Evolutionary conservation across 2,113 vertebrate genomes (phyloP), one percentile per base, ranked within the genome.

Genomic region (Protomyctophum bolini): DNA sequence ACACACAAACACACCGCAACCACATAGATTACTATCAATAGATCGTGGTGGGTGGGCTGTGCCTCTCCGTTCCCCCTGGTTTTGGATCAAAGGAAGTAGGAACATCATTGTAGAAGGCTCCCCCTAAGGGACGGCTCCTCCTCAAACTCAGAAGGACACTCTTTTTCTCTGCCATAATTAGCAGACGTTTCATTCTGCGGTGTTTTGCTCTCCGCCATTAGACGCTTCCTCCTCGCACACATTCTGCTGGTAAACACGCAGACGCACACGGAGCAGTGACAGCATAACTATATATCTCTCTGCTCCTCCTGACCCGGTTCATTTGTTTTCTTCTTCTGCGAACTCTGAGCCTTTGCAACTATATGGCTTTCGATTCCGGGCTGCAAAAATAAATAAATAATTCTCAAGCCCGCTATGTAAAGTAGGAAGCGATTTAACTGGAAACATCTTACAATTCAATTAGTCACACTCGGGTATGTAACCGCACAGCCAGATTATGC

Each of bases 31-130:
- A 72, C 70, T 72, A 52, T 70, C 52, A 72, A 56, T 57, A 57
- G 51, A 63, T 60, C 70, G 6, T 46, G 8, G 70, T 72, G 70
- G 70, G 70, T 72, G 70, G 70, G 55, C 62, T 51, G 70, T 14
- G 56, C 51, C 54, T 6, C 48, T 58, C 55, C 49, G 55, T 45
- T 65, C 70, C 70, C 63, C 70, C 47, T 52, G 70, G 70, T 73
- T 66, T 66, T 7, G 56, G 70, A 73, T 66, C 62, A 66, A 73
- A 73, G 54, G 62, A 58, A 66, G 28, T 6, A 12, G 47, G 49
- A 66, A 66, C 70, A 73, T 66, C 12, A 57, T 63, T 57, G 70
- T 63, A 6, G 41, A 57, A 72, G 51, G 21, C 47, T 65, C 12
- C 68, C 70, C 70, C 46, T 9, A 11, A 50, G 70, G 54, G 62